Conservation (phyloP, 1,140 invertebrate species). For the Galendromus occidentalis region DNA sequence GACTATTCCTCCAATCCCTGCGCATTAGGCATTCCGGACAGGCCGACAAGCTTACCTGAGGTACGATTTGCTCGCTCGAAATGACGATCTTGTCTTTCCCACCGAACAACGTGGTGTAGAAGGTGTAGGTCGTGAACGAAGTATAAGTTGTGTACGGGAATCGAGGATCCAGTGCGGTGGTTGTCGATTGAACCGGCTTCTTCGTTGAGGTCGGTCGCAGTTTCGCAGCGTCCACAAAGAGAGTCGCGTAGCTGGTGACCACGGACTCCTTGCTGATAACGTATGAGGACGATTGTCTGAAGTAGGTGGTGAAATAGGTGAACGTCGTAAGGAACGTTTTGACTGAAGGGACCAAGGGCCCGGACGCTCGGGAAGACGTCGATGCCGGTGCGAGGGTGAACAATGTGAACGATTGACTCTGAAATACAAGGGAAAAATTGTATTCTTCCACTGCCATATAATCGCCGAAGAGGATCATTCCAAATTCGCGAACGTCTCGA, state of each 20-base stretch:
- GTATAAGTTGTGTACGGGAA: slow-evolving; percentile 15
- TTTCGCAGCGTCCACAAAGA: background rate
- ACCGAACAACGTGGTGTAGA: slow-evolving; percentile 19
- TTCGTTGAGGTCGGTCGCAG: background rate
- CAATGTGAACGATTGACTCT: slow-evolving; percentile 11
- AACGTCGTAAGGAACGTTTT: slow-evolving; percentile 20
- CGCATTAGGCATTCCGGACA: background rate
- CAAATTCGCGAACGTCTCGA: too few relatives aligned
- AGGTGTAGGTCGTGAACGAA: slow-evolving; percentile 16
- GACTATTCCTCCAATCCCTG: background rate
- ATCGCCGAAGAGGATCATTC: too few relatives aligned
- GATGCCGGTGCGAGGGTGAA: slow-evolving; percentile 6
- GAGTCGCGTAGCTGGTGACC: background rate
- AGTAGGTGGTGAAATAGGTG: slow-evolving; percentile 22
- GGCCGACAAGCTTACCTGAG: slow-evolving; percentile 16
- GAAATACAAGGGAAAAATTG: too few relatives aligned
- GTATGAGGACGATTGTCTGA: slow-evolving; percentile 14
- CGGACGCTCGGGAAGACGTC: background rate
- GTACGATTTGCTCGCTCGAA: slow-evolving; percentile 19
- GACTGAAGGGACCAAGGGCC: slow-evolving; percentile 19
- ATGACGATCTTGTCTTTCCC: slow-evolving; percentile 20
- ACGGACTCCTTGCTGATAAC: slow-evolving; percentile 4
- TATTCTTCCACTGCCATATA: too few relatives aligned
- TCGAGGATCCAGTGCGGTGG: background rate
- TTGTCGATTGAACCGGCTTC: background rate